Percentiles rank a stretch among this genome's conserved stretches.
Evolutionary conservation across 2,113 vertebrate species (phyloP).

Genomic region (Poeciliopsis prolifica): DNA sequence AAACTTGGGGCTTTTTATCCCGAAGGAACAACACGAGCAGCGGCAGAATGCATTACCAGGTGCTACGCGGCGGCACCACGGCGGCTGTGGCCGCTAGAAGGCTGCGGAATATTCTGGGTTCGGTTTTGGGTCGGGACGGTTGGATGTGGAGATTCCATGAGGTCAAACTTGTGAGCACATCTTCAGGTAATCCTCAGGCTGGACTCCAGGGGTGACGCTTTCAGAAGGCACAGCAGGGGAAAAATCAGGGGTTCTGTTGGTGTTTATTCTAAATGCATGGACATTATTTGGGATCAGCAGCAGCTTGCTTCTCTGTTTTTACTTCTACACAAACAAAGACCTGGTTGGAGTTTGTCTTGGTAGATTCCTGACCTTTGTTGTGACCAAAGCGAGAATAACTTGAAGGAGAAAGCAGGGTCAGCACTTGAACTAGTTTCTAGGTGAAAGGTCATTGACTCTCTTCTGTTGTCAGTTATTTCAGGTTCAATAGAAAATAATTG

Average conservation of each 20-base stretch:
- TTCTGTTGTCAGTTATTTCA: background rate
- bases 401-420: no score
- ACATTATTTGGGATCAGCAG: no score
- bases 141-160: slow-evolving; percentile 73
- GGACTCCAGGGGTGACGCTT: background rate
- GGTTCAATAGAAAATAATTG: background rate
- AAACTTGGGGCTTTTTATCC: background rate
- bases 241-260: background rate
- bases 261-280: no score
- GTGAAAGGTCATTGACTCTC: slow-evolving; percentile 16
- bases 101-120: slow-evolving; percentile 71
- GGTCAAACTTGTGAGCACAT: slow-evolving; percentile 79
- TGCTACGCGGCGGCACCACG: slow-evolving; percentile 62
- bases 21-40: background rate
- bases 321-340: no score
- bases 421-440: background rate
- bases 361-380: background rate
- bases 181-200: slow-evolving; percentile 65
- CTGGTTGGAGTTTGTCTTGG: no score
- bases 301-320: no score
- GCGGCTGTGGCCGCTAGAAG: slow-evolving; percentile 74
- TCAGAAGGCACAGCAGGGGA: background rate
- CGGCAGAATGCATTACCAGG: slow-evolving; percentile 67
- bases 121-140: slow-evolving; percentile 70
- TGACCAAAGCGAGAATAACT: no score